These are phyloP conservation scores for Formica selysi DNA, from an alignment of 1,140 invertebrate species.

Conservation along the genomic window DNA sequence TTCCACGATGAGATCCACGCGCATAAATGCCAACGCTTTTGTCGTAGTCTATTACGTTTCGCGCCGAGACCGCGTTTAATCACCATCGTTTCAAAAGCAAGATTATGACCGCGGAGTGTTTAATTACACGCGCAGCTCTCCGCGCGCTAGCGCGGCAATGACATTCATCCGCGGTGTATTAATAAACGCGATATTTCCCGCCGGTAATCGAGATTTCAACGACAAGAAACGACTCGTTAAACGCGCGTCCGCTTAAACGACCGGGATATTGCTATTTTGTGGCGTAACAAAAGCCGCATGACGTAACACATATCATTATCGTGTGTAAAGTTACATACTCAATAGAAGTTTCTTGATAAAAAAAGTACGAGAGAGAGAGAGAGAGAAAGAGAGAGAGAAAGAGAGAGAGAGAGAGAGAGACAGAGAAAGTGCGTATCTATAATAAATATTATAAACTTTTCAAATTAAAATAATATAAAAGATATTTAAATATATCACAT, in stretches of 20 bases:
- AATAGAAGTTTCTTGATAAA: background rate
- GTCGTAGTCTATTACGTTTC: constrained; percentile 26
- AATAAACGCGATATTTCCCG: constrained; percentile 43
- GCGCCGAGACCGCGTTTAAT: constrained; percentile 40
- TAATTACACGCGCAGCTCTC: constrained; percentile 46
- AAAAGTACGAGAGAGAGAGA: constrained; percentile 5
- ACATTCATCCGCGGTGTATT: constrained; percentile 29
- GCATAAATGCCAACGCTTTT: constrained; percentile 11
- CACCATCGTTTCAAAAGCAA: constrained; percentile 40
- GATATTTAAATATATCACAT: background rate
- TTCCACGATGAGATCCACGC: background rate
- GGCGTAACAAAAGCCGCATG: constrained; percentile 23
- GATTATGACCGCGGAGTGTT: constrained; percentile 38
- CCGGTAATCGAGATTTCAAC: constrained; percentile 52
- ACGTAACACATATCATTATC: constrained; percentile 15
- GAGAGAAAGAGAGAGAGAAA: background rate
- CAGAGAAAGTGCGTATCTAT: background rate
- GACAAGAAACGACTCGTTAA: constrained; percentile 47
- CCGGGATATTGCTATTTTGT: constrained; percentile 27
- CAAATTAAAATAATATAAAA: background rate
- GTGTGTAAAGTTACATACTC: background rate
- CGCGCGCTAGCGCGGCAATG: background rate
- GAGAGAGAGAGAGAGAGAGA: background rate
- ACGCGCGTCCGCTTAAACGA: constrained; percentile 25
- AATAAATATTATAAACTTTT: background rate